These are phyloP conservation scores for Cyprinodon tularosa DNA, from an alignment of 2,113 vertebrate genomes.

Conservation along the genomic window DNA sequence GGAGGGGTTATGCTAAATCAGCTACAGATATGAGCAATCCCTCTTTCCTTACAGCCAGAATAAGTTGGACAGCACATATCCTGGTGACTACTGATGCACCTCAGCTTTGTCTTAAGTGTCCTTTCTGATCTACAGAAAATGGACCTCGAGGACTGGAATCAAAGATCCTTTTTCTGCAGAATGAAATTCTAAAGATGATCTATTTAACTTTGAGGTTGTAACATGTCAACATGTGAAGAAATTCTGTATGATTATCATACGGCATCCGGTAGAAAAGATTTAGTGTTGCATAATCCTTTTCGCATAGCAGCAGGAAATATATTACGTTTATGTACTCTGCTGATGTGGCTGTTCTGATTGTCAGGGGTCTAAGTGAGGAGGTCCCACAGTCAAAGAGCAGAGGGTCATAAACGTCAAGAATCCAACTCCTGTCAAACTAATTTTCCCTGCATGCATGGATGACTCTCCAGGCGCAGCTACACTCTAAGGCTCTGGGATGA, in stretches of 20 bases:
- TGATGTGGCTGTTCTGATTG: constrained; percentile 28
- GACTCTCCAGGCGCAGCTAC: constrained; percentile 46
- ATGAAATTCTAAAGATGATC: neutral
- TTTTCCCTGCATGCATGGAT: constrained; percentile 62
- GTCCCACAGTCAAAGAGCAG: constrained; percentile 64
- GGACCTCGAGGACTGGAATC: too few relatives aligned
- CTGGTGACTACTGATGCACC: too few relatives aligned
- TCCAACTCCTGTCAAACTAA: constrained; percentile 60
- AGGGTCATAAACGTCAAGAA: constrained; percentile 58
- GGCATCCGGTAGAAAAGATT: too few relatives aligned
- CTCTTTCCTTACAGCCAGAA: too few relatives aligned
- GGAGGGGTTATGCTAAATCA: too few relatives aligned
- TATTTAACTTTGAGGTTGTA: neutral
- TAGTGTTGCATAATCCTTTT: neutral
- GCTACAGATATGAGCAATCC: too few relatives aligned
- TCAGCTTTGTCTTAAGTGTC: too few relatives aligned
- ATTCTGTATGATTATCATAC: neutral
- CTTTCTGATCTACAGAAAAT: too few relatives aligned
- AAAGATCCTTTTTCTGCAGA: neutral
- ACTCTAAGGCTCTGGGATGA: constrained; percentile 48
- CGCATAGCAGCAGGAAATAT: constrained; percentile 11
- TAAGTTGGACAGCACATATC: too few relatives aligned
- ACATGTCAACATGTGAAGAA: neutral
- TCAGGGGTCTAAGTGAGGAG: constrained; percentile 33
- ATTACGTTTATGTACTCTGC: constrained; percentile 39